Evolutionary conservation across 2,797 vertebrate genomes (phyloP).

Genomic region (Coluber constrictor): DNA sequence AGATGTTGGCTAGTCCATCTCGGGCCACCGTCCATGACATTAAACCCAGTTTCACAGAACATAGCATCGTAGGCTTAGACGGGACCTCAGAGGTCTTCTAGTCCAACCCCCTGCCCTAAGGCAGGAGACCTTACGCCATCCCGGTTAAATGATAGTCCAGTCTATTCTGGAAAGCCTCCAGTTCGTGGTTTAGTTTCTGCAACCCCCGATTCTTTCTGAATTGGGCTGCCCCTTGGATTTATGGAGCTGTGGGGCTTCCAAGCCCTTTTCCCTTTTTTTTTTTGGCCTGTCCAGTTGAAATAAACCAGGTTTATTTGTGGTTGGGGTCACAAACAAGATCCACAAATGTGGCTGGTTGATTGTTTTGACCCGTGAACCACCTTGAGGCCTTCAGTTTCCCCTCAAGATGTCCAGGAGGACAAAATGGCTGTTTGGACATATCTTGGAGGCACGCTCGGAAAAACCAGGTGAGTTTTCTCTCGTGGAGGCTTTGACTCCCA

Average conservation of each 20-base stretch:
- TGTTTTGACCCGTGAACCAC: not conserved
- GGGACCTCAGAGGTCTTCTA: not conserved
- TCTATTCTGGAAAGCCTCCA: not conserved
- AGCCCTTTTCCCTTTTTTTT: not conserved
- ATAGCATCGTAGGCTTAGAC: not conserved
- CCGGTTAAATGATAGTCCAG: not conserved
- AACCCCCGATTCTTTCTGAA: not conserved
- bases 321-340: not conserved
- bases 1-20: not conserved
- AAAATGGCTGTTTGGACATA: not conserved
- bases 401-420: not conserved
- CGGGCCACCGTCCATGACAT: not conserved
- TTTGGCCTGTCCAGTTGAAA: not conserved
- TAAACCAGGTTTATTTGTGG: not conserved
- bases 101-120: not conserved
- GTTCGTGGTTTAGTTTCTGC: not conserved
- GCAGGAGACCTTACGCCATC: not conserved
- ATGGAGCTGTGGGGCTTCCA: not conserved
- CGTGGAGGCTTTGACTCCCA: not conserved
- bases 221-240: not conserved
- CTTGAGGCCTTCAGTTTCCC: not conserved
- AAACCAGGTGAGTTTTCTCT: not conserved
- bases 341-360: not conserved
- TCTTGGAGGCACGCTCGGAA: not conserved
- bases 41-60: not conserved